Percentiles rank a stretch among this genome's conserved stretches.
phyloP scores from a whole-genome alignment of 2,888 invertebrate genomes.

The Eupithecia subumbrata region DNA sequence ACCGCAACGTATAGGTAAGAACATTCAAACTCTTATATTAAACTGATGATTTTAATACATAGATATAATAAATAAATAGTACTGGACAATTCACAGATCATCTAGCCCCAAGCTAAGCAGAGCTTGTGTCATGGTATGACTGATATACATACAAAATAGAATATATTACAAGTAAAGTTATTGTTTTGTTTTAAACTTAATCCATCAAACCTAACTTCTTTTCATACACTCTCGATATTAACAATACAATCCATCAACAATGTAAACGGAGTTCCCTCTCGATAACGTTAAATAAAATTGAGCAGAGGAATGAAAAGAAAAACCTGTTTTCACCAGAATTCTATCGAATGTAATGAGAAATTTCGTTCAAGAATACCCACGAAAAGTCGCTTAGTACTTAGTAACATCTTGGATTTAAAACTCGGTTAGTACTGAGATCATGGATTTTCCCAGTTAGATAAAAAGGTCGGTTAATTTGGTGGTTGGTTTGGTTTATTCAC shows the following conservation, averaged over 20 bases:
- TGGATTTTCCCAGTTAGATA: too few relatives aligned
- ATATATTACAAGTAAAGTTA: not conserved
- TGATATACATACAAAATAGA: too few relatives aligned
- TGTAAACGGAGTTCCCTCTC: constrained; percentile 64
- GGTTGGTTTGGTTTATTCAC: too few relatives aligned
- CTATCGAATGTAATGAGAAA: not conserved
- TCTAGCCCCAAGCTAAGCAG: too few relatives aligned
- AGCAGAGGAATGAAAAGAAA: constrained; percentile 73
- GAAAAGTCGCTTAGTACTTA: not conserved
- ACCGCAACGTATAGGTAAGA: too few relatives aligned
- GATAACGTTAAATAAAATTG: constrained; percentile 80
- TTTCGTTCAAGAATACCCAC: not conserved
- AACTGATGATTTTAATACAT: not conserved
- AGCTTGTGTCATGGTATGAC: too few relatives aligned
- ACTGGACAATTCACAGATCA: too few relatives aligned
- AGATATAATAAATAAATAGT: not conserved
- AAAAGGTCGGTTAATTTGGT: too few relatives aligned
- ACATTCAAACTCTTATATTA: not conserved
- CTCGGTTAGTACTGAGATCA: too few relatives aligned
- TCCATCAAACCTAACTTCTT: constrained; percentile 30
- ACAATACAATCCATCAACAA: constrained; percentile 62
- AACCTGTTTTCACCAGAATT: constrained; percentile 58
- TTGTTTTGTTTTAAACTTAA: constrained; percentile 30
- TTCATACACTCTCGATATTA: constrained; percentile 39
- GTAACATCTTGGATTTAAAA: not conserved